Conservation (phyloP, 2,113 vertebrate species). For the Cynopterus brachyotis region DNA sequence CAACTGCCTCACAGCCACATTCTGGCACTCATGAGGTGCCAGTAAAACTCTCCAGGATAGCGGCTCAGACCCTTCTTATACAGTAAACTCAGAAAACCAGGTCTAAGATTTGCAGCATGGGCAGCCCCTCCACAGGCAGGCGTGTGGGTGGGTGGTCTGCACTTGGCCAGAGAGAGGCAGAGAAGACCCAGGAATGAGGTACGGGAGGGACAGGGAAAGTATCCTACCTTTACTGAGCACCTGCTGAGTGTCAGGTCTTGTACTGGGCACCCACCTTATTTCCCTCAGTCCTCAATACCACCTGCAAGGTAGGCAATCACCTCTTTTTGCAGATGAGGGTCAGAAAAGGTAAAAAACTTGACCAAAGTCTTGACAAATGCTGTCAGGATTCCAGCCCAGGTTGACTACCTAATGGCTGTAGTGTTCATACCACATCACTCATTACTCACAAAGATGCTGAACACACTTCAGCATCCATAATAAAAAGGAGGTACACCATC, state of each 20-base stretch:
- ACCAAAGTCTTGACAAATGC: not conserved
- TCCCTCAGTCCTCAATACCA: not conserved
- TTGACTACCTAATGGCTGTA: not conserved
- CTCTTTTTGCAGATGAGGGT: not conserved
- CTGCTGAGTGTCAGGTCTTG: not conserved
- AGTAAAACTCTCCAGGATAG: not conserved
- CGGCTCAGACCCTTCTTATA: not conserved
- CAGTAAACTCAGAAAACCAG: not conserved
- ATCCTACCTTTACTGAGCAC: not conserved
- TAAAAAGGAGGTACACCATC: not conserved
- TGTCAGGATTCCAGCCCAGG: not conserved
- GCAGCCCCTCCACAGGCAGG: not conserved
- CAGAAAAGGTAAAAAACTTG: not conserved
- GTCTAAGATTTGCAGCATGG: not conserved
- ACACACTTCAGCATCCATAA: too few species aligned
- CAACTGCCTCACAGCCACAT: not conserved
- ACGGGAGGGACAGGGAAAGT: too few species aligned
- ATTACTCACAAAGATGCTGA: not conserved
- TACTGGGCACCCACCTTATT: not conserved
- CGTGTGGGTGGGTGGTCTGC: not conserved
- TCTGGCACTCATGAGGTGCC: not conserved
- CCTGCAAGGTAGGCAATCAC: not conserved
- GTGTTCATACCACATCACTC: too few species aligned
- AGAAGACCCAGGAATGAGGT: not conserved
- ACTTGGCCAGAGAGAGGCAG: not conserved